phyloP scores from a whole-genome alignment of 2,888 invertebrate species.

The Meteorus cinctellus region DNA sequence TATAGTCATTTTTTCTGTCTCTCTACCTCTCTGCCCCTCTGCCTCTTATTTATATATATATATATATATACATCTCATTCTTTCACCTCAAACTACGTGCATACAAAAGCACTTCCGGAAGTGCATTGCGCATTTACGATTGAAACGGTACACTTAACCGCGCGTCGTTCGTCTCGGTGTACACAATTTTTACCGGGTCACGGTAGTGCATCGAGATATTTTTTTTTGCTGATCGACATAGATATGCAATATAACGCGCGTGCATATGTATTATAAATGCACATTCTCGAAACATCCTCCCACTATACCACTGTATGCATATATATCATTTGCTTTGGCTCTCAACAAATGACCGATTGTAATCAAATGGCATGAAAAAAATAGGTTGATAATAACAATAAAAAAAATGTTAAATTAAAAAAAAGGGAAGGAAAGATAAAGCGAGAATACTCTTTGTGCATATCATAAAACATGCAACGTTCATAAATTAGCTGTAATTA shows the following conservation, averaged over 20 bases:
- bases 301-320: constrained; percentile 6
- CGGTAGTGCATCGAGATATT: constrained; percentile 45
- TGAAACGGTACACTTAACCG: constrained; percentile 46
- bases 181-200: constrained; percentile 47
- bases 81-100: constrained; percentile 2
- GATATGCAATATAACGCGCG: constrained; percentile 35
- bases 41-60: not conserved
- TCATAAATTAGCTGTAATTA: constrained; percentile 47
- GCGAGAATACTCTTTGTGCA: constrained; percentile 41
- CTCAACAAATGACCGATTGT: constrained; percentile 39
- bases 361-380: constrained; percentile 36
- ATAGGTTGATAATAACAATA: not conserved
- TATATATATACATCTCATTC: constrained; percentile 16
- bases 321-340: constrained; percentile 21
- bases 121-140: constrained; percentile 44
- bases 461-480: constrained; percentile 40
- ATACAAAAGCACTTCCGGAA: constrained; percentile 41
- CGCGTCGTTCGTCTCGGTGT: constrained; percentile 36
- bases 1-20: not conserved
- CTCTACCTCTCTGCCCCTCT: not conserved
- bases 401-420: not conserved
- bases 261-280: constrained; percentile 34
- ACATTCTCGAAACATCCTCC: constrained; percentile 23
- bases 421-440: not conserved
- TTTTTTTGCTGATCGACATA: constrained; percentile 42